Percentiles rank a stretch among this genome's conserved stretches.
Evolutionary conservation across 2,888 invertebrate species (phyloP).

Genomic region (Microplitis deprimator): DNA sequence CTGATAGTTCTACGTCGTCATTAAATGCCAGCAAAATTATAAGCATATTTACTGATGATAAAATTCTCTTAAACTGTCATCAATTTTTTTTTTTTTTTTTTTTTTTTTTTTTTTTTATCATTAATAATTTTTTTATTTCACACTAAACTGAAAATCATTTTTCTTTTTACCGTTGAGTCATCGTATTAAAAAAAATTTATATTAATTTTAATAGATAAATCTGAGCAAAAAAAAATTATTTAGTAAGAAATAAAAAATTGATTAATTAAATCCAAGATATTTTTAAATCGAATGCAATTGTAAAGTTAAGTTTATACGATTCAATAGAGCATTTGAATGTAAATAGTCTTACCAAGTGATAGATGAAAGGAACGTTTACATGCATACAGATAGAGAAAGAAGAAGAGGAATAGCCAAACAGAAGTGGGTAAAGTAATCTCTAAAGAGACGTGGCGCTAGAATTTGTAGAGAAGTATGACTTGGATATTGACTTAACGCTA

Average conservation of each 20-base stretch:
- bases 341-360: not conserved
- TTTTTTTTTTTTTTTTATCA: not conserved
- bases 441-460: not conserved
- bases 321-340: not conserved
- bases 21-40: slow-evolving; percentile 4
- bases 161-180: too few species aligned
- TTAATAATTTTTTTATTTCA: not conserved
- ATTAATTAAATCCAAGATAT: not conserved
- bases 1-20: slow-evolving; percentile 21
- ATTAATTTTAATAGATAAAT: too few species aligned
- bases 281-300: not conserved
- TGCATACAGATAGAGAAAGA: not conserved
- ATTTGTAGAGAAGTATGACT: not conserved
- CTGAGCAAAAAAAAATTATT: too few species aligned
- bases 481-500: not conserved
- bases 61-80: not conserved
- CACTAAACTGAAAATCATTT: too few species aligned
- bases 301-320: not conserved
- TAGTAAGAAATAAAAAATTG: not conserved
- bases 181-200: too few species aligned
- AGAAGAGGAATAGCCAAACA: not conserved
- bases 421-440: not conserved
- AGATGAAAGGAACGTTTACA: slow-evolving; percentile 5
- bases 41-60: not conserved
- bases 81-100: not conserved